phyloP scores from a whole-genome alignment of 2,888 invertebrate species.

The Antitype chi region DNA sequence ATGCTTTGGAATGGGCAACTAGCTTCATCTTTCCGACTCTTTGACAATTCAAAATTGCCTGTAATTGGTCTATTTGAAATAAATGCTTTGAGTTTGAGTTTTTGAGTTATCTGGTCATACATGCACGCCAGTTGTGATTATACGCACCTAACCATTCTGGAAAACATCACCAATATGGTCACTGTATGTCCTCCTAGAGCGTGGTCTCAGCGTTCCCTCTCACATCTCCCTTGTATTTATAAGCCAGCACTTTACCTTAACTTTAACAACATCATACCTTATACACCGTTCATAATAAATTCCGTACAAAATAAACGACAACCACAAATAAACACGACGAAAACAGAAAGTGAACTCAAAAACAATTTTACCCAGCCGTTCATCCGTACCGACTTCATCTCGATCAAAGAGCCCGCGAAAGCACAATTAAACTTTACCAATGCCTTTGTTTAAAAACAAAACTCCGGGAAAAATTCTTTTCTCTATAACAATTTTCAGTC shows the following conservation, averaged over 20 bases:
- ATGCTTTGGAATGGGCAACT: too few species aligned
- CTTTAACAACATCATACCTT: neutral
- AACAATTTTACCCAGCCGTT: constrained; percentile 45
- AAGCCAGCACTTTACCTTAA: too few species aligned
- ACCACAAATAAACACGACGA: constrained; percentile 18
- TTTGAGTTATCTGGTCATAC: too few species aligned
- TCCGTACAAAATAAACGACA: constrained; percentile 19
- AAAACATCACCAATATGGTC: neutral
- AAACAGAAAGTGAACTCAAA: constrained; percentile 28
- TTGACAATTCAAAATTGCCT: too few species aligned
- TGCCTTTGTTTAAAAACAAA: constrained; percentile 64
- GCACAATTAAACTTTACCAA: constrained; percentile 62
- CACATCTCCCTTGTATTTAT: neutral
- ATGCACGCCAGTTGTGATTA: too few species aligned
- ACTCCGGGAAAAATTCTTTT: constrained; percentile 54
- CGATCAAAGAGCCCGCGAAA: constrained; percentile 59
- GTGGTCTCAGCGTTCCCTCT: too few species aligned
- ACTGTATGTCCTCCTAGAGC: too few species aligned
- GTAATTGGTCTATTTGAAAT: too few species aligned
- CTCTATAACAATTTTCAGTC: constrained; percentile 62
- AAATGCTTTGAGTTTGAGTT: too few species aligned
- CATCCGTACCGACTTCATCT: constrained; percentile 46
- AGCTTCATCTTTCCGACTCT: too few species aligned
- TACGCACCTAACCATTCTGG: too few species aligned
- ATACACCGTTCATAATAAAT: neutral